These are phyloP conservation scores for Microhierax caerulescens DNA, from an alignment of 2,797 vertebrate species.

Conservation along the genomic window DNA sequence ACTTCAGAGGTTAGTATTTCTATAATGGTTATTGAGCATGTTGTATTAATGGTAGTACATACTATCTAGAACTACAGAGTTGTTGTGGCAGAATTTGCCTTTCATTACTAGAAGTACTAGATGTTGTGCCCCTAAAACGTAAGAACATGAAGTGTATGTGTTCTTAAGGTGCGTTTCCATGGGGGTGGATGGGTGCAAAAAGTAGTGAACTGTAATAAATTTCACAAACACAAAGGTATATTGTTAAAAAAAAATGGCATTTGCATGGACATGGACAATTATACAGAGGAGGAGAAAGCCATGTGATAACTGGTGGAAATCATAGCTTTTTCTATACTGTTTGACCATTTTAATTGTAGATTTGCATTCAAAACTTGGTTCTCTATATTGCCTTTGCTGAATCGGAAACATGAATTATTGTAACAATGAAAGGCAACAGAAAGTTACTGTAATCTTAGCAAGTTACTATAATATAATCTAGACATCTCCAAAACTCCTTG, in stretches of 20 bases:
- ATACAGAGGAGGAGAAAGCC: background rate
- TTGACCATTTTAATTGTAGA: background rate
- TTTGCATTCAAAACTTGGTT: background rate
- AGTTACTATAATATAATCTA: background rate
- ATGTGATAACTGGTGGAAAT: background rate
- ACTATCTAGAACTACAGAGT: background rate
- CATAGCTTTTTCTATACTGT: background rate
- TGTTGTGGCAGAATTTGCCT: background rate
- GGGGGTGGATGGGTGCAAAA: background rate
- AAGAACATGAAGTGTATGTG: background rate
- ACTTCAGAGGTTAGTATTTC: background rate
- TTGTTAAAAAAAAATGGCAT: background rate
- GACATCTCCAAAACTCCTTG: background rate
- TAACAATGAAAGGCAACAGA: background rate
- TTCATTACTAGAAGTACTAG: background rate
- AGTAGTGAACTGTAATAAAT: background rate
- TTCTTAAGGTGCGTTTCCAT: background rate
- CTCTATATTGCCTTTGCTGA: background rate
- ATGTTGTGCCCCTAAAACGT: background rate
- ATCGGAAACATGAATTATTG: background rate
- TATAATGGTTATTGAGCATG: background rate
- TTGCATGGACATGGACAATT: background rate
- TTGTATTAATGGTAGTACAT: background rate
- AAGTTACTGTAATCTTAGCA: background rate
- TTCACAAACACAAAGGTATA: background rate